A percentile compares a stretch with the other conserved stretches of the same genome.
Evolutionary conservation across 2,797 vertebrate genomes (phyloP).

Genomic region (Helarctos malayanus): DNA sequence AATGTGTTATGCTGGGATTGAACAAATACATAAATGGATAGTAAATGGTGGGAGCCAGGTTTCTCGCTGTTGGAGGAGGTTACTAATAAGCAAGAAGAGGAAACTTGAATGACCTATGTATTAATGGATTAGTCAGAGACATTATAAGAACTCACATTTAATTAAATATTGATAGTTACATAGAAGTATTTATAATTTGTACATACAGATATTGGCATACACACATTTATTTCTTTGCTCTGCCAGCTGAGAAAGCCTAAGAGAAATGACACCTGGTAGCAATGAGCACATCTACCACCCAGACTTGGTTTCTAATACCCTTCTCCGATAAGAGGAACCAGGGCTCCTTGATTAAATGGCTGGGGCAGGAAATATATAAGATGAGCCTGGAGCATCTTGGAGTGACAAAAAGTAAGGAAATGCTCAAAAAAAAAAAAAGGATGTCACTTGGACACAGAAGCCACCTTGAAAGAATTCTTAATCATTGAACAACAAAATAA

Average conservation of each 20-base stretch:
- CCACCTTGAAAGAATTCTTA: background rate
- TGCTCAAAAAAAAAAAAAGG: background rate
- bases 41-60: background rate
- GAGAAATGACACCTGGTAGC: background rate
- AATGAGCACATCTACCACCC: background rate
- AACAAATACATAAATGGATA: constrained; percentile 33
- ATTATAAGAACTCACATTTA: background rate
- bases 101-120: background rate
- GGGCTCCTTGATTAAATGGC: background rate
- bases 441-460: background rate
- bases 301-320: background rate
- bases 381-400: background rate
- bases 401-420: background rate
- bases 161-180: background rate
- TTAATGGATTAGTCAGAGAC: background rate
- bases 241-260: background rate
- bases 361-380: background rate
- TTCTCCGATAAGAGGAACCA: background rate
- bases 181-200: background rate
- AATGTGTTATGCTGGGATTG: background rate
- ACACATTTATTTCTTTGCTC: background rate
- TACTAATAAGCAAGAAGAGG: background rate
- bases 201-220: background rate
- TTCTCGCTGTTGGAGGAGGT: background rate
- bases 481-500: background rate